Percentiles rank a stretch among this genome's conserved stretches.
Evolutionary conservation across 2,888 invertebrate species (phyloP).

Genomic region (Nomada ferruginata): DNA sequence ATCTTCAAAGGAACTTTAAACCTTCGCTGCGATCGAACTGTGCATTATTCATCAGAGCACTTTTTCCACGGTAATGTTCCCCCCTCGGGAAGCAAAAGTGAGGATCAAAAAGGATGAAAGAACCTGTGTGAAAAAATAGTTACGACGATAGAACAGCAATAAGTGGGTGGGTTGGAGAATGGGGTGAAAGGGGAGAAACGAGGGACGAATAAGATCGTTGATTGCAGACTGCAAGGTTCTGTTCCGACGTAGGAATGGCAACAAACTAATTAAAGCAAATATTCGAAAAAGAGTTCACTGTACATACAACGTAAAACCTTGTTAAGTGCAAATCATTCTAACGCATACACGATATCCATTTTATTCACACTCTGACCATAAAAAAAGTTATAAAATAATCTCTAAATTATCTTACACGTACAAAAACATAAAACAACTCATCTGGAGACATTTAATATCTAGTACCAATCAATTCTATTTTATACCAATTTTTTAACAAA

Average conservation of each 20-base stretch:
- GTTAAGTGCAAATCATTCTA: background rate
- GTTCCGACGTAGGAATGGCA: conserved; percentile 34
- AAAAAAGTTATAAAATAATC: too few species aligned
- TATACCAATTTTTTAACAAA: too few species aligned
- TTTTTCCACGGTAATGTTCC: conserved; percentile 26
- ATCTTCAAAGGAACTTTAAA: conserved; percentile 31
- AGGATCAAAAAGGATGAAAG: conserved; percentile 55
- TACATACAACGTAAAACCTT: background rate
- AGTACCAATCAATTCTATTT: too few species aligned
- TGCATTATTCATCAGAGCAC: conserved; percentile 45
- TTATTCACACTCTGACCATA: background rate
- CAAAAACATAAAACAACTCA: too few species aligned
- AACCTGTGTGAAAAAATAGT: conserved; percentile 59
- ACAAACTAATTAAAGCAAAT: conserved; percentile 25
- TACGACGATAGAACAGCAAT: conserved; percentile 44
- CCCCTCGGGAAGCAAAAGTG: conserved; percentile 45
- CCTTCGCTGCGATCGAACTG: conserved; percentile 37
- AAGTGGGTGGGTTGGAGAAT: conserved; percentile 30
- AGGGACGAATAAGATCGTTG: conserved; percentile 47
- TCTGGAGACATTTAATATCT: too few species aligned
- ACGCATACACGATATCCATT: background rate
- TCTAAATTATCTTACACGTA: too few species aligned
- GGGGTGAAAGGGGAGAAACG: conserved; percentile 29
- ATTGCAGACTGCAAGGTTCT: conserved; percentile 54
- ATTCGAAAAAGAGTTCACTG: background rate